Base-by-base conservation (phyloP, 1,140 invertebrate species). In the Drosophila burlai region DNA sequence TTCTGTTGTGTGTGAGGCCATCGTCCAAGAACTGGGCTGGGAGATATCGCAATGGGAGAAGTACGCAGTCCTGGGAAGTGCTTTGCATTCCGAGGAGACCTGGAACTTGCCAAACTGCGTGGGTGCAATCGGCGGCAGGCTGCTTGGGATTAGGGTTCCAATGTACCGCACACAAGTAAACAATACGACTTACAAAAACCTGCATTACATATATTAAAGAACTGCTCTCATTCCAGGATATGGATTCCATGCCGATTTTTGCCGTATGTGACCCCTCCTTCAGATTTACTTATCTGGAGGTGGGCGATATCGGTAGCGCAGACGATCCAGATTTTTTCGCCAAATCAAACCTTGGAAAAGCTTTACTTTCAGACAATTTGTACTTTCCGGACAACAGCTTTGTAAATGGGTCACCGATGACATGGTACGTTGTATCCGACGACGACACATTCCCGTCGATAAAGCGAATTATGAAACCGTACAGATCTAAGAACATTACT, bases 11-110 rank as follows among this genome's bases (percentile, higher is more conserved):
- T 55, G 54, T n/a, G 15, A 38, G 15, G 54, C 34, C 54, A 38
- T 55, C 54, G 15, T 9, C 36, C 2, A 24, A 24, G 54, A 55
- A 13, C 54, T 55, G 34, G 15, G 18, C 21, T 55, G 54, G 54
- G 54, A 55, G 54, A 55, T 55, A 26, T 21, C 54, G 9, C 34
- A 15, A 55, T 55, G 54, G 54, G 54, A 55, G 15, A 40, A 55
- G 3, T 55, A 55, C 21, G 4, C 34, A 5, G 34, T 55, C 15
- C 36, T 55, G 15, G 36, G 15, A 24, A 55, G 21, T 38, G 21
- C 34, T 11, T 36, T 16, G 2, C 21, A 55, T 9, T 55, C 1
- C 40, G 15, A 38, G 36, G 40, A 40, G 21, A 4, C 15, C 34
- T 55, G 54, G 18, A 40, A 55, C 18, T 24, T 55, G 21, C 34